Base-by-base conservation (phyloP, 1,140 invertebrate species). In the Theocolax elegans region DNA sequence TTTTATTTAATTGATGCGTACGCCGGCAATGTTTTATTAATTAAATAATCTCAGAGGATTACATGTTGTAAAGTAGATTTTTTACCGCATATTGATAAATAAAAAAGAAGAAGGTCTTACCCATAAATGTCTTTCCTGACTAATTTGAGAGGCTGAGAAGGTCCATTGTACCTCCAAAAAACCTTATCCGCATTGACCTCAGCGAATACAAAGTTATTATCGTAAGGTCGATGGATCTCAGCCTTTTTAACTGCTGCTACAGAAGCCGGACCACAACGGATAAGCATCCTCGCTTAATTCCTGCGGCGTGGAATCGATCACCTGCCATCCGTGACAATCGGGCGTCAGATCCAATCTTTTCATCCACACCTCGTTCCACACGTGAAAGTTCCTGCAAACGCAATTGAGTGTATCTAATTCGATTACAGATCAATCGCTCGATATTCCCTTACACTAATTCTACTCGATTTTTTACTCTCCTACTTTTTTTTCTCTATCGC, bases 301-400 rank as follows among this genome's bases (percentile, higher is more conserved):
- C 80, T 99, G 97, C 0, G 96, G 97, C 0, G 96, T 98, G 0
- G 95, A 90, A 83, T 98, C 96, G 60, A 97, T 92, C 0, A 91
- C 95, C 82, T 98, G 96, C 96, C 96, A 98, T 0, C 96, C 96
- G 17, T 86, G 81, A 58, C 88, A 88, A 0, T 91, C 87, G 0
- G 82, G 74, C 0, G 91, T 91, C 27, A 98, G 83, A 83, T 98
- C 96, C 1, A 92, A 90, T 21, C 97, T 86, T 58, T 90, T 89
- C 91, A 97, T 96, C 95, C 96, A 98, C 0, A 94, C 92, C 84
- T 98, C 96, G 82, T 95, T 95, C 97, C 96, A 98, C 3, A 97
- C 95, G 78, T 98, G 97, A 81, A 95, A 98, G 79, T 97, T 97
- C 91, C 89, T 89, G 65, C 49, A 38, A 35, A 2, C 2, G 21